phyloP scores from a whole-genome alignment of 2,797 vertebrate genomes.

The Alcedo atthis region DNA sequence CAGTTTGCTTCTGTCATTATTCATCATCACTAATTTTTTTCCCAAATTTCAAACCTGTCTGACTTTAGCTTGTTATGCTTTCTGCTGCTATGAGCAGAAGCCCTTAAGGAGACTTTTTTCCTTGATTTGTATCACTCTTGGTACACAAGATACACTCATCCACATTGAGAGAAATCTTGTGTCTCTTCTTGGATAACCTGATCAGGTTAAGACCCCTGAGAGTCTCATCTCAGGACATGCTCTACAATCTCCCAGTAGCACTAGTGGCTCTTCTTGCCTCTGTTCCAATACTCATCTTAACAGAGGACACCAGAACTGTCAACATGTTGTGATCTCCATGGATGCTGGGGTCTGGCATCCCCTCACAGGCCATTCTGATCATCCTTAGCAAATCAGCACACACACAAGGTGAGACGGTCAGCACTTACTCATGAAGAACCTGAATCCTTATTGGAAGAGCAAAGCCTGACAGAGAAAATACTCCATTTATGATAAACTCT shows the following conservation, averaged over 20 bases:
- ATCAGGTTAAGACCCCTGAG: neutral
- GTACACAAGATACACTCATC: neutral
- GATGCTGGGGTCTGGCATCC: neutral
- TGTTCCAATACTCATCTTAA: neutral
- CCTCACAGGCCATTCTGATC: neutral
- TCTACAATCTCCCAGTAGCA: neutral
- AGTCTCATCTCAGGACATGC: neutral
- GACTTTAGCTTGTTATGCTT: neutral
- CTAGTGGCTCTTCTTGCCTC: neutral
- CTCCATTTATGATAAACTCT: accelerated
- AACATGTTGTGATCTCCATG: accelerated
- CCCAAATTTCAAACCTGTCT: conserved; percentile 5
- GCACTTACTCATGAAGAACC: neutral
- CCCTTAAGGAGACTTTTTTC: neutral
- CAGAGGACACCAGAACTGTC: neutral
- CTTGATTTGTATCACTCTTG: neutral
- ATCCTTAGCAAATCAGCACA: neutral
- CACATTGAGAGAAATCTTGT: neutral
- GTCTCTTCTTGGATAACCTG: neutral
- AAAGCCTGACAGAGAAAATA: neutral
- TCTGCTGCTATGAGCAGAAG: neutral
- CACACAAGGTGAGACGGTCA: neutral
- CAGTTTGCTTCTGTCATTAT: conserved; percentile 19
- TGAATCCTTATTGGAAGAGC: neutral
- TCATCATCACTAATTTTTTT: conserved; percentile 24